Percentiles rank a stretch among this genome's conserved stretches.
These are phyloP conservation scores for Coreoperca whiteheadi DNA, from an alignment of 2,113 vertebrate species.

Conservation along the genomic window DNA sequence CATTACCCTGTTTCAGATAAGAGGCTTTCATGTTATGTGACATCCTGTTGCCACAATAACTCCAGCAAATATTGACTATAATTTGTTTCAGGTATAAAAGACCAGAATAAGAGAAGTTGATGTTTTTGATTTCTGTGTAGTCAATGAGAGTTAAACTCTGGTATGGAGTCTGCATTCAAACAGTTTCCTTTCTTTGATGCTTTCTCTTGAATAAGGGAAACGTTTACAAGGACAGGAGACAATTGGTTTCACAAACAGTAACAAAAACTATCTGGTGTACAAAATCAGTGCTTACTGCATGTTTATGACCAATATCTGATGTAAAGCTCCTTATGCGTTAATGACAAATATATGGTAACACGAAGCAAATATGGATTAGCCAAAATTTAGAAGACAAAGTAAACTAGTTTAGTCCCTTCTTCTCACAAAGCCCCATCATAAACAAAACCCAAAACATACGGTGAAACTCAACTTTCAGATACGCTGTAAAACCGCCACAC, in stretches of 20 bases:
- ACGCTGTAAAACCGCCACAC: slow-evolving; percentile 26
- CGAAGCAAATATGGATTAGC: neutral
- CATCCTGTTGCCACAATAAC: neutral
- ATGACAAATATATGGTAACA: neutral
- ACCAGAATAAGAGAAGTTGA: neutral
- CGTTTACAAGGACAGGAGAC: neutral
- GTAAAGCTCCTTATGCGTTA: neutral
- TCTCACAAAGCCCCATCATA: neutral
- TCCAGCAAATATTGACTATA: neutral
- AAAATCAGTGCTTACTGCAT: slow-evolving; percentile 48
- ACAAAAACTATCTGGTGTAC: neutral
- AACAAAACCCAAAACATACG: neutral
- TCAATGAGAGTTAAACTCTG: slow-evolving; percentile 11
- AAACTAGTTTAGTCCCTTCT: slow-evolving; percentile 36
- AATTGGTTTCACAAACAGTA: neutral
- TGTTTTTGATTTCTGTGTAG: neutral
- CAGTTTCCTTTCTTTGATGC: neutral
- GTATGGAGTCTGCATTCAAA: slow-evolving; percentile 17
- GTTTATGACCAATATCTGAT: neutral
- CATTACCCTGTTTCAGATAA: slow-evolving; percentile 7
- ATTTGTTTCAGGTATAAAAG: neutral
- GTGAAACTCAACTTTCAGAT: slow-evolving; percentile 2
- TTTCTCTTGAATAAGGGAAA: neutral
- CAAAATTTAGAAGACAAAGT: neutral
- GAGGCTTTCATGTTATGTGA: neutral